Evolutionary conservation across 53 echinoderm and acorn worm genomes (phyloP).

Genomic region (Glandiceps talaboti): DNA sequence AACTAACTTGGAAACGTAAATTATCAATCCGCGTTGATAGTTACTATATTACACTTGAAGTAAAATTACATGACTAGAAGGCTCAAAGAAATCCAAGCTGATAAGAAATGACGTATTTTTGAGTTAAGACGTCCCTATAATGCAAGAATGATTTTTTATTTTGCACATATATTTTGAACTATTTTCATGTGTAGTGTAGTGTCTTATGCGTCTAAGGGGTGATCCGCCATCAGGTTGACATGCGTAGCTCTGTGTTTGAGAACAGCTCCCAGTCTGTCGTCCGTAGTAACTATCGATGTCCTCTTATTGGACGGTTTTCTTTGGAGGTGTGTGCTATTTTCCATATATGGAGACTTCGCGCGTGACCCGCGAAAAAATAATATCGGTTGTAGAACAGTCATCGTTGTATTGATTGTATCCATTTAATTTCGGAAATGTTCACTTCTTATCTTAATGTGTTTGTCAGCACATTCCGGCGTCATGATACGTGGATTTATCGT

Average conservation of each 20-base stretch:
- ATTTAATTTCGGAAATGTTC: too few relatives aligned
- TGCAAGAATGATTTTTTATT: background rate
- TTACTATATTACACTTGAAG: too few relatives aligned
- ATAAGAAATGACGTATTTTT: too few relatives aligned
- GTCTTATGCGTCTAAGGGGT: background rate
- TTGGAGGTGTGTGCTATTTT: background rate
- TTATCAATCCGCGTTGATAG: constrained; percentile 12
- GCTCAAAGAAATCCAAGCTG: too few relatives aligned
- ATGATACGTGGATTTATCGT: too few relatives aligned
- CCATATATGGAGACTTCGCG: background rate
- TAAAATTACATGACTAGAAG: too few relatives aligned
- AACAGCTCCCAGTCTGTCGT: background rate
- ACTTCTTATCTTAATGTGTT: too few relatives aligned
- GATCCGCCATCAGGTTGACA: background rate
- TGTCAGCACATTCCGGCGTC: too few relatives aligned
- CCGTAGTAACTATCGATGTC: background rate
- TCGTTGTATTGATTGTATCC: too few relatives aligned
- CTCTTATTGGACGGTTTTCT: background rate
- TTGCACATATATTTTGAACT: background rate
- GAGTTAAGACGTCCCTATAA: too few relatives aligned
- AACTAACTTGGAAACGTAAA: constrained; percentile 22
- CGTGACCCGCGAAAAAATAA: background rate
- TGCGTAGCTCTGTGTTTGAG: background rate
- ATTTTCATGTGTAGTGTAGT: background rate
- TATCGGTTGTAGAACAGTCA: too few relatives aligned